Percentiles rank a stretch among this genome's conserved stretches.
These are phyloP conservation scores for Chloromyia formosa DNA, from an alignment of 2,888 invertebrate species.

Conservation along the genomic window DNA sequence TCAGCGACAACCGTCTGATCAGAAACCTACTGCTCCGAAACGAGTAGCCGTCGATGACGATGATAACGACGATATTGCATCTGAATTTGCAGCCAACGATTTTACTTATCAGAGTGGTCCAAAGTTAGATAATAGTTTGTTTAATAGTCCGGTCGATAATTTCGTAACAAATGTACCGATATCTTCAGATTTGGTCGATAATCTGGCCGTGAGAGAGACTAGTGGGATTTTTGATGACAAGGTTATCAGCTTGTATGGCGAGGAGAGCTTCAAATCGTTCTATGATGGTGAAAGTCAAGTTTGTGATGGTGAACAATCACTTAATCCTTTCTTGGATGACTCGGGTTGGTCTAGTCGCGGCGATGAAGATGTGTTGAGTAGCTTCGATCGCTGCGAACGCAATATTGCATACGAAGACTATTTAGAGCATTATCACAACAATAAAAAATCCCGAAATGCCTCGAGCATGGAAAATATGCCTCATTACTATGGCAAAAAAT, in stretches of 20 bases:
- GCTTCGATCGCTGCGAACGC: conserved; percentile 33
- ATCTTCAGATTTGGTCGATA: conserved; percentile 36
- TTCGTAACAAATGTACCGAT: conserved; percentile 43
- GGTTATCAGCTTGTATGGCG: conserved; percentile 14
- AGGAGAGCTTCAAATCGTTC: background rate
- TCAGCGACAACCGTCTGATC: background rate
- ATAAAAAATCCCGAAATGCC: conserved; percentile 48
- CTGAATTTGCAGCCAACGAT: conserved; percentile 59
- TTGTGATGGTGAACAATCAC: too few relatives aligned
- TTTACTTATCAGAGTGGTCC: conserved; percentile 51
- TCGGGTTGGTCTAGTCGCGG: conserved; percentile 54
- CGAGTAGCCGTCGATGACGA: conserved; percentile 56
- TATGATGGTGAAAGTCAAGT: conserved; percentile 50
- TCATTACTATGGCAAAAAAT: conserved; percentile 44
- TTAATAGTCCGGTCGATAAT: conserved; percentile 39
- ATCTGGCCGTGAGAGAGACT: background rate
- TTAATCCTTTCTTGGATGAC: conserved; percentile 50
- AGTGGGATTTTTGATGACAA: conserved; percentile 46
- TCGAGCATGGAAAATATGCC: conserved; percentile 42
- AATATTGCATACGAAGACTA: conserved; percentile 57
- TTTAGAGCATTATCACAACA: conserved; percentile 59
- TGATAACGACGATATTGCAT: conserved; percentile 61
- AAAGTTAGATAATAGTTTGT: background rate
- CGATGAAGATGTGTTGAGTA: conserved; percentile 41
- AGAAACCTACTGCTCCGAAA: conserved; percentile 36